Evolutionary conservation across 2,888 invertebrate genomes (phyloP).

Genomic region (Clivina fossor): DNA sequence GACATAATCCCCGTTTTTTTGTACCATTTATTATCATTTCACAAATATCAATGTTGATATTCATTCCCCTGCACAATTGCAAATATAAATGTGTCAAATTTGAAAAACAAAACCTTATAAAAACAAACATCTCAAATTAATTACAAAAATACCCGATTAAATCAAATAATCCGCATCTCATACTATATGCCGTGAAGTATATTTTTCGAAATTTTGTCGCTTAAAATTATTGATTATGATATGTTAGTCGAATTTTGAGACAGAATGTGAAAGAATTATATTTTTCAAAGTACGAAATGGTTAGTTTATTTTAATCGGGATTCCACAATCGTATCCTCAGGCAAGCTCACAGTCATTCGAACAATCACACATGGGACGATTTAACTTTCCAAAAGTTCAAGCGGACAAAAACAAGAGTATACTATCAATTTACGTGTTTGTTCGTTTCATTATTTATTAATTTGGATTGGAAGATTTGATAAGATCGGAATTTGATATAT

Average conservation of each 20-base stretch:
- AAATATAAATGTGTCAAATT: too few species aligned
- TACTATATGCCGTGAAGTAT: conserved; percentile 3
- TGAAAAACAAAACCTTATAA: conserved; percentile 9
- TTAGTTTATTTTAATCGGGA: background rate
- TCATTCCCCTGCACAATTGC: too few species aligned
- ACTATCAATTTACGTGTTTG: too few species aligned
- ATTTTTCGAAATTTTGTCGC: conserved; percentile 8
- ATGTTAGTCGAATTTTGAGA: conserved; percentile 22
- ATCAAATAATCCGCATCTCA: conserved; percentile 4
- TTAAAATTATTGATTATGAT: conserved; percentile 22
- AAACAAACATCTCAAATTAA: conserved; percentile 16
- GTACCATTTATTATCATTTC: too few species aligned
- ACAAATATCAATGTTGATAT: too few species aligned
- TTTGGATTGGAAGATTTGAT: conserved; percentile 22
- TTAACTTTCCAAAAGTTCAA: conserved; percentile 10
- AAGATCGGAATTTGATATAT: conserved; percentile 12
- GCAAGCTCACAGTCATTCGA: conserved; percentile 17
- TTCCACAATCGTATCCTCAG: conserved; percentile 18
- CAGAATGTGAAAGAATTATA: conserved; percentile 11
- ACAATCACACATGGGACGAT: conserved; percentile 14
- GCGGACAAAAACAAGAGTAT: too few species aligned
- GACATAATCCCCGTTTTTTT: background rate
- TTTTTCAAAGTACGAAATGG: conserved; percentile 12
- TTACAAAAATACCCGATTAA: conserved; percentile 9
- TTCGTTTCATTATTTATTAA: too few species aligned